Evolutionary conservation across 2,113 vertebrate species (phyloP).

Genomic region (Gila orcuttii): DNA sequence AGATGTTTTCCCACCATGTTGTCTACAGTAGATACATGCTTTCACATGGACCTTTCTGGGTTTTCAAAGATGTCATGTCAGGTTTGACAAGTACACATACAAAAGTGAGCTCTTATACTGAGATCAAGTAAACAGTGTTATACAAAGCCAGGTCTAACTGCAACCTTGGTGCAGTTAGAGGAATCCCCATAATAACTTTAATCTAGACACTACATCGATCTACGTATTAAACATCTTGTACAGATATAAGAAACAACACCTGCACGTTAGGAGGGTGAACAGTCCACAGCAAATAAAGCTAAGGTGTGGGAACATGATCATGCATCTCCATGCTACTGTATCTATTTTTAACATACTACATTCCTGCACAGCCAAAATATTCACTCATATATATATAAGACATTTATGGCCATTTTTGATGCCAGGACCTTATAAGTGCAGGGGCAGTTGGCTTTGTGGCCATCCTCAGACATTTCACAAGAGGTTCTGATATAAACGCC

Average conservation of each 20-base stretch:
- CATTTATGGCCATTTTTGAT: constrained; percentile 82
- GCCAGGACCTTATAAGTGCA: constrained; percentile 67
- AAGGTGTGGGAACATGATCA: constrained; percentile 64
- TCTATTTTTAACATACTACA: constrained; percentile 82
- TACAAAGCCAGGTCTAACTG: constrained; percentile 7
- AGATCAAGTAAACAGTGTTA: constrained; percentile 50
- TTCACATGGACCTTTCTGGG: constrained; percentile 51
- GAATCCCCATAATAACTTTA: constrained; percentile 26
- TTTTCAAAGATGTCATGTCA: constrained; percentile 55
- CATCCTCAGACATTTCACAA: constrained; percentile 77
- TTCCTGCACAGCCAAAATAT: constrained; percentile 77
- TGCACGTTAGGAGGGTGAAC: background rate
- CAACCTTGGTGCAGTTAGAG: constrained; percentile 27
- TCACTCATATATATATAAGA: constrained; percentile 78
- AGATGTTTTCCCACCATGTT: constrained; percentile 62
- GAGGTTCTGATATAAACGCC: constrained; percentile 77
- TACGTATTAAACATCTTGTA: background rate
- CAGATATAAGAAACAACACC: constrained; percentile 9
- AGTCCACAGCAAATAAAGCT: constrained; percentile 45
- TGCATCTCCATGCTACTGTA: constrained; percentile 54
- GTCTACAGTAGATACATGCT: constrained; percentile 69
- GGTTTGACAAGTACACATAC: constrained; percentile 58
- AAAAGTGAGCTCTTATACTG: constrained; percentile 49
- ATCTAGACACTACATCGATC: background rate
- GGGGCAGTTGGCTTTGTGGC: constrained; percentile 66